Conservation (phyloP, 2,797 vertebrate species). For the Siniperca scherzeri region DNA sequence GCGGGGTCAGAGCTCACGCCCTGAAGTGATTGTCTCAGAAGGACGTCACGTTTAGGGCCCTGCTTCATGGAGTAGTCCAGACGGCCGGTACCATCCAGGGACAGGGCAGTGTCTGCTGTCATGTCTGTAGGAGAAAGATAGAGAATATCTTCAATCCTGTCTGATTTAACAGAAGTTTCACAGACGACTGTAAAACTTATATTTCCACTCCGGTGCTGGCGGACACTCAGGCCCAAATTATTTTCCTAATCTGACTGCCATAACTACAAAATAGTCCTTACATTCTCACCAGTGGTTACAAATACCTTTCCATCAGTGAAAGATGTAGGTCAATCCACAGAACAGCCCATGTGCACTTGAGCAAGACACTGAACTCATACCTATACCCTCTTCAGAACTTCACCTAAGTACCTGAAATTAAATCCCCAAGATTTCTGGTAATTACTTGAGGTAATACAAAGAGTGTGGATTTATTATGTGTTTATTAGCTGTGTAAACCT, state of each 20-base stretch:
- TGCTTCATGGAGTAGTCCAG: slow-evolving; percentile 94
- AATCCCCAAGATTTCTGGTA: not conserved
- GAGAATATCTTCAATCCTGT: slow-evolving; percentile 24
- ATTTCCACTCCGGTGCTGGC: slow-evolving; percentile 40
- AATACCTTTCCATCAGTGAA: slow-evolving; percentile 39
- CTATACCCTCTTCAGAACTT: not conserved
- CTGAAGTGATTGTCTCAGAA: slow-evolving; percentile 83
- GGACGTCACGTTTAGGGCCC: slow-evolving; percentile 89
- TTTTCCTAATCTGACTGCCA: slow-evolving; percentile 57
- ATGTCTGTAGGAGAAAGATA: slow-evolving; percentile 84
- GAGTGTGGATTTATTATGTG: not conserved
- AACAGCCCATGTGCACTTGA: slow-evolving; percentile 1
- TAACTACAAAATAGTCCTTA: slow-evolving; percentile 39
- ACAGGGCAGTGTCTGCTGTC: slow-evolving; percentile 93
- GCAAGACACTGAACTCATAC: not conserved
- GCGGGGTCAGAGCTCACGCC: slow-evolving; percentile 55
- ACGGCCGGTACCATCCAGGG: slow-evolving; percentile 93
- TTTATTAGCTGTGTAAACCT: not conserved
- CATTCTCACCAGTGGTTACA: slow-evolving; percentile 38
- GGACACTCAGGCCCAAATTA: slow-evolving; percentile 10
- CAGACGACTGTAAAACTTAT: slow-evolving; percentile 10
- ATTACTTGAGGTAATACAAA: not conserved
- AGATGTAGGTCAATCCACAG: slow-evolving; percentile 11
- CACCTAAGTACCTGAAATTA: not conserved
- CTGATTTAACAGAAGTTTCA: slow-evolving; percentile 22